Conservation (phyloP, 2,888 invertebrate genomes). For the Byasa hedistus region DNA sequence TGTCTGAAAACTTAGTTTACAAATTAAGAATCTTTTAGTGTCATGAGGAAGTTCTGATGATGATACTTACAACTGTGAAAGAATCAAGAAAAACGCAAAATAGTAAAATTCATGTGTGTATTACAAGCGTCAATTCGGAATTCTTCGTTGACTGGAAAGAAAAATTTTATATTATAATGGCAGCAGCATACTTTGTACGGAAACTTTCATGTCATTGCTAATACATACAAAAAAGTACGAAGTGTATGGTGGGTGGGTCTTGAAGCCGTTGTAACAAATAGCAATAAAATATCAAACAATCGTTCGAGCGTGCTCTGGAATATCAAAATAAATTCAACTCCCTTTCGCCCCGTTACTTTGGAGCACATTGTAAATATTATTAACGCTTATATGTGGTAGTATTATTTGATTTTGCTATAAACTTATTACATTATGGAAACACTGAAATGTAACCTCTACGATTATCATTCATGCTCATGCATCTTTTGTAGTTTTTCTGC, state of each 20-base stretch:
- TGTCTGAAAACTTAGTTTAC: too few species aligned
- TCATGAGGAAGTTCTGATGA: too few species aligned
- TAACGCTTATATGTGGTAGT: not conserved
- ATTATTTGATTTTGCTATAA: not conserved
- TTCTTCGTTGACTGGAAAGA: too few species aligned
- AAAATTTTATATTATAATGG: not conserved
- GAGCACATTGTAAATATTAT: constrained; percentile 8
- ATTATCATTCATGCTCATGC: not conserved
- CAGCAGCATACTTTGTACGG: not conserved
- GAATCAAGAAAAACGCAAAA: too few species aligned
- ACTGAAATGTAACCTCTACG: not conserved
- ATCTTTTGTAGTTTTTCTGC: not conserved
- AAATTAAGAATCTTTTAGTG: too few species aligned
- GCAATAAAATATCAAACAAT: constrained; percentile 21
- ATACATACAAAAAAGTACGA: not conserved
- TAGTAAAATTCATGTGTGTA: too few species aligned
- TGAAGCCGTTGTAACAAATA: constrained; percentile 13
- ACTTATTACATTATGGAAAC: not conserved
- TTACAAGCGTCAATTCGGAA: too few species aligned
- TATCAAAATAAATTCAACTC: constrained; percentile 21
- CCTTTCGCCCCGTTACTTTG: constrained; percentile 8
- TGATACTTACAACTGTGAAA: too few species aligned
- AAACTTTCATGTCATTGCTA: not conserved
- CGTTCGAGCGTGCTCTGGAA: constrained; percentile 13
- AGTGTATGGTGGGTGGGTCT: constrained; percentile 3